Conservation (phyloP, 23 tunicate genomes). For the Trididemnum clinides region DNA sequence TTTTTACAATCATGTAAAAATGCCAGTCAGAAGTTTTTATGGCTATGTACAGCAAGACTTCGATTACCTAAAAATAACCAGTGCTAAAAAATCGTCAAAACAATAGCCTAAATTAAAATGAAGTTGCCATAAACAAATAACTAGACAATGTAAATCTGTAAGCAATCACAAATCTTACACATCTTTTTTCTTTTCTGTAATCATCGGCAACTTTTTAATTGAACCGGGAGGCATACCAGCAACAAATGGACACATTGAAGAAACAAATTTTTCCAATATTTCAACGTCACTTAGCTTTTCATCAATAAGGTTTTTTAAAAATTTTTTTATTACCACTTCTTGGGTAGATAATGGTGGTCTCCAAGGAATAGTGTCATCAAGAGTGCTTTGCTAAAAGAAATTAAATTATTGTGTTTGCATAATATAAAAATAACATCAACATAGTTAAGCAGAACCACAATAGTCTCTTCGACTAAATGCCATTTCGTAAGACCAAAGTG, state of each 20-base stretch:
- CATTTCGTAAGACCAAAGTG: no score
- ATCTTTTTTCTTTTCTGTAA: background rate
- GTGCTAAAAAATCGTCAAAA: no score
- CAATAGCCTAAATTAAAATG: no score
- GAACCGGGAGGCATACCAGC: constrained; percentile 16
- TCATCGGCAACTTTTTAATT: constrained; percentile 11
- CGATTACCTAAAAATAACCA: no score
- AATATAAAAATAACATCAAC: no score
- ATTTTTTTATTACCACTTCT: background rate
- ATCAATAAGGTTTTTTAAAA: background rate
- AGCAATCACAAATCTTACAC: background rate
- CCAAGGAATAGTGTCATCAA: background rate
- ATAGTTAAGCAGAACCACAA: no score
- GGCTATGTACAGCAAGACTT: no score
- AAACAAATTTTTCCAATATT: constrained; percentile 6
- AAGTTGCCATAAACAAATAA: no score
- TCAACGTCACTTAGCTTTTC: background rate
- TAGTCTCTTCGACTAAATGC: no score
- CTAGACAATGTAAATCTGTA: no score
- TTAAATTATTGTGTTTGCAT: background rate
- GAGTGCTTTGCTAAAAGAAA: background rate
- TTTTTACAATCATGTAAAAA: no score
- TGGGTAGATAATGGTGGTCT: constrained; percentile 12
- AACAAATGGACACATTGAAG: constrained; percentile 19
- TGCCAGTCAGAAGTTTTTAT: no score